Percentiles rank a stretch among this genome's conserved stretches.
Evolutionary conservation across 2,113 vertebrate species (phyloP).

Genomic region (Gambusia holbrooki): DNA sequence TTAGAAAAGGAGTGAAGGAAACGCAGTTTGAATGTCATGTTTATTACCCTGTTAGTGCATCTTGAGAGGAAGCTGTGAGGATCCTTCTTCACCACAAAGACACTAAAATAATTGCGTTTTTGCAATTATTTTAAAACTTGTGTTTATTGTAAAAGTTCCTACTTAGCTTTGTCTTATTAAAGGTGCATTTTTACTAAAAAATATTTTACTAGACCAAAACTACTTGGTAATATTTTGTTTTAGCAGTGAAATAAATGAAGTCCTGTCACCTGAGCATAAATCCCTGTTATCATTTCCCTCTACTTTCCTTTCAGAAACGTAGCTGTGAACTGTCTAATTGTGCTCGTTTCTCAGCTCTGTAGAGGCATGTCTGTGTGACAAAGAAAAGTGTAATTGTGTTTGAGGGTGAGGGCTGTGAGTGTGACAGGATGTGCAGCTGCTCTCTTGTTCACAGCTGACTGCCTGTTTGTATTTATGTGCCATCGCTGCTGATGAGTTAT

Average conservation of each 20-base stretch:
- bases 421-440: slow-evolving; percentile 29
- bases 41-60: too few species aligned
- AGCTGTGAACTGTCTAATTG: not conserved
- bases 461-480: slow-evolving; percentile 54
- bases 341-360: not conserved
- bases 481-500: slow-evolving; percentile 67
- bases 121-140: too few species aligned
- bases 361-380: not conserved
- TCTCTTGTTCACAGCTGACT: slow-evolving; percentile 49
- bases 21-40: too few species aligned
- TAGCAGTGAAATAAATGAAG: not conserved
- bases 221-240: too few species aligned
- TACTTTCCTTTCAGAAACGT: not conserved
- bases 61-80: too few species aligned
- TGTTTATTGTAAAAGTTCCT: too few species aligned
- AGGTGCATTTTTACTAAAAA: too few species aligned
- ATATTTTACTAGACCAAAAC: too few species aligned
- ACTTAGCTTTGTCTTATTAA: too few species aligned
- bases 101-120: too few species aligned
- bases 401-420: slow-evolving; percentile 18
- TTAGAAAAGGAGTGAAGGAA: too few species aligned
- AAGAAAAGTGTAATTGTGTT: slow-evolving; percentile 19
- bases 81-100: too few species aligned
- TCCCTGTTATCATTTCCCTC: not conserved
- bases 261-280: not conserved